phyloP scores from a whole-genome alignment of 37 sponge, comb jelly and placozoan genomes.

The Eunapius fragilis region DNA sequence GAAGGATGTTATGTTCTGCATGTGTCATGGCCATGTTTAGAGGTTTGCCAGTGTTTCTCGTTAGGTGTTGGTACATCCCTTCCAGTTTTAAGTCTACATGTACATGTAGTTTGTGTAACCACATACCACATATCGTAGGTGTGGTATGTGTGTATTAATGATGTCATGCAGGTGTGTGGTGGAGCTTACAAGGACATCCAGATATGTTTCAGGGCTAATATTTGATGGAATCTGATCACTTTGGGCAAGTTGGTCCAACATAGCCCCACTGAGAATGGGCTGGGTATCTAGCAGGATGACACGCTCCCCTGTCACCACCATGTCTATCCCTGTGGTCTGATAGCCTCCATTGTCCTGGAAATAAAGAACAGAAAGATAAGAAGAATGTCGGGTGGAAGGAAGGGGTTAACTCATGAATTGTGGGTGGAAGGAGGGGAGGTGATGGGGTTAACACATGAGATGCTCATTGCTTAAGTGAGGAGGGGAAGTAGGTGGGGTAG shows the following conservation, averaged over 20 bases:
- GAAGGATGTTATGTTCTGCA: too few relatives aligned
- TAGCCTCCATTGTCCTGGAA: slow-evolving; percentile 57
- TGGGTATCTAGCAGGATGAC: slow-evolving; percentile 46
- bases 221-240: slow-evolving; percentile 39
- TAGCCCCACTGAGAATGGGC: slow-evolving; percentile 68
- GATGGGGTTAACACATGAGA: too few relatives aligned
- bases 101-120: too few relatives aligned
- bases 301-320: slow-evolving; percentile 78
- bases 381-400: not conserved
- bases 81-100: too few relatives aligned
- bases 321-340: slow-evolving; percentile 81
- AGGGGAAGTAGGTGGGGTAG: not conserved
- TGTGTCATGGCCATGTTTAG: too few relatives aligned
- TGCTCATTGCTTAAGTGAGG: too few relatives aligned
- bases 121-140: too few relatives aligned
- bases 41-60: too few relatives aligned
- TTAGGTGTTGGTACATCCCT: too few relatives aligned
- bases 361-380: not conserved
- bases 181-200: slow-evolving; percentile 49
- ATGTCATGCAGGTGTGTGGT: not conserved
- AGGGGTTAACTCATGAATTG: too few relatives aligned
- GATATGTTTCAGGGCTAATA: slow-evolving; percentile 51
- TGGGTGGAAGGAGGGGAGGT: not conserved
- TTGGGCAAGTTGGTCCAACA: slow-evolving; percentile 50
- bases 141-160: too few relatives aligned